Evolutionary conservation across 2,797 vertebrate genomes (phyloP).

Genomic region (Silurus aristotelis): DNA sequence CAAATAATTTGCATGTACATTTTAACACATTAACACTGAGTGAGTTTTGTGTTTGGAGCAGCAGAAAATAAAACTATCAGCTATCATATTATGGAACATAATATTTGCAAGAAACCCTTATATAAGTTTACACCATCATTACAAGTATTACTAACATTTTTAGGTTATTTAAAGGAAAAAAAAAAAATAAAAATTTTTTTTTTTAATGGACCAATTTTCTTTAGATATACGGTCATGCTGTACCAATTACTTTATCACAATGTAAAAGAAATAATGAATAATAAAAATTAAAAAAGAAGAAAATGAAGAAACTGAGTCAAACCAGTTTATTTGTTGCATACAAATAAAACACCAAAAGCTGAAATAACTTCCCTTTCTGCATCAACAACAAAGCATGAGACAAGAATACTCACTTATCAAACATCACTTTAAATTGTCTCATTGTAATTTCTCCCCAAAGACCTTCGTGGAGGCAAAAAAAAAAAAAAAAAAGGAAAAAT

Average conservation of each 20-base stretch:
- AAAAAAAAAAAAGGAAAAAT: constrained; percentile 65
- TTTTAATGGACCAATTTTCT: background rate
- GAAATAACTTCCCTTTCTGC: constrained; percentile 76
- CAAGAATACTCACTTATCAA: constrained; percentile 68
- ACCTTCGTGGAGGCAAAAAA: constrained; percentile 63
- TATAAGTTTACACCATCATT: background rate
- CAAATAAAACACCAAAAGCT: constrained; percentile 84
- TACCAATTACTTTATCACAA: background rate
- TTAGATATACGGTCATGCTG: background rate
- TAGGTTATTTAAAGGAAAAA: too few species aligned
- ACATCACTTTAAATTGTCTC: constrained; percentile 57
- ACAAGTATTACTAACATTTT: background rate
- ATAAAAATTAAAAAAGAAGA: background rate
- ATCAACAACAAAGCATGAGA: constrained; percentile 67
- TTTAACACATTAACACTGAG: background rate
- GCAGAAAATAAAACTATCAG: too few species aligned
- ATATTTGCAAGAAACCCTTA: too few species aligned
- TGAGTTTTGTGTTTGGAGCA: background rate
- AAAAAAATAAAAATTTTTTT: background rate
- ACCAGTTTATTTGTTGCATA: constrained; percentile 85
- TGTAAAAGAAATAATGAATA: background rate
- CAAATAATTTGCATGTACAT: background rate
- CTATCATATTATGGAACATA: background rate
- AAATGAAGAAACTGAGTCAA: constrained; percentile 64
- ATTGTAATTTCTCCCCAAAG: constrained; percentile 61